Conservation (phyloP, 2,113 vertebrate genomes). For the Oryzias javanicus region DNA sequence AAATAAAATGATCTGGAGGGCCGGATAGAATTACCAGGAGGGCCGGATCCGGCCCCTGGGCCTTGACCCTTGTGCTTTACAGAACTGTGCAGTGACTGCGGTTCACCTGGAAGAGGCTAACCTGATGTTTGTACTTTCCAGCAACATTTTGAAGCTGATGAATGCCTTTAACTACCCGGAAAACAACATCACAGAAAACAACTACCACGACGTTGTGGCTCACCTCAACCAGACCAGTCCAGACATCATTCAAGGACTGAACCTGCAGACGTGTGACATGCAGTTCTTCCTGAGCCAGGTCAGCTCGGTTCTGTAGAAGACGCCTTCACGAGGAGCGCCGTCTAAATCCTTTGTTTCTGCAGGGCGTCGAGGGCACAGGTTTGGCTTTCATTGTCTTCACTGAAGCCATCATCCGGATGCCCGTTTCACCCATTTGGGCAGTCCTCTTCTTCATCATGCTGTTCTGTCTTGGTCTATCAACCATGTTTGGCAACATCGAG, state of each 20-base stretch:
- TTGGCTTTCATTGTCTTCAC: conserved; percentile 97
- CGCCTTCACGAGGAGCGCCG: too few relatives aligned
- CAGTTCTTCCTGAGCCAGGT: conserved; percentile 73
- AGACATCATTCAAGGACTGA: conserved; percentile 47
- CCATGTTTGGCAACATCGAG: conserved; percentile 96
- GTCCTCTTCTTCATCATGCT: conserved; percentile 97
- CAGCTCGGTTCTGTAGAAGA: neutral
- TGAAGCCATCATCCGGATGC: conserved; percentile 96
- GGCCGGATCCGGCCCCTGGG: too few relatives aligned
- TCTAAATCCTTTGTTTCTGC: conserved; percentile 1
- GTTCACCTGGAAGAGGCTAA: neutral
- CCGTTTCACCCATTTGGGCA: conserved; percentile 88
- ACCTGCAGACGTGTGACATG: conserved; percentile 62
- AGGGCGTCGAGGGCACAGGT: conserved; percentile 96
- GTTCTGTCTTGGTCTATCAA: conserved; percentile 96
- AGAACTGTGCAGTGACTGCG: neutral
- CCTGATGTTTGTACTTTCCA: conserved; percentile 25
- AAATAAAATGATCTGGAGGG: too few relatives aligned
- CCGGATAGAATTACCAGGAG: too few relatives aligned
- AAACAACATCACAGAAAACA: conserved; percentile 62
- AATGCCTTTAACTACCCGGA: conserved; percentile 71
- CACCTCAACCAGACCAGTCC: conserved; percentile 62
- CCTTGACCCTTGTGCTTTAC: neutral
- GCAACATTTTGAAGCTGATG: conserved; percentile 70
- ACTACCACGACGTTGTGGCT: conserved; percentile 46